A percentile compares a stretch with the other conserved stretches of the same genome.
phyloP scores from a whole-genome alignment of 2,888 invertebrate genomes.

The Sisyra nigra region DNA sequence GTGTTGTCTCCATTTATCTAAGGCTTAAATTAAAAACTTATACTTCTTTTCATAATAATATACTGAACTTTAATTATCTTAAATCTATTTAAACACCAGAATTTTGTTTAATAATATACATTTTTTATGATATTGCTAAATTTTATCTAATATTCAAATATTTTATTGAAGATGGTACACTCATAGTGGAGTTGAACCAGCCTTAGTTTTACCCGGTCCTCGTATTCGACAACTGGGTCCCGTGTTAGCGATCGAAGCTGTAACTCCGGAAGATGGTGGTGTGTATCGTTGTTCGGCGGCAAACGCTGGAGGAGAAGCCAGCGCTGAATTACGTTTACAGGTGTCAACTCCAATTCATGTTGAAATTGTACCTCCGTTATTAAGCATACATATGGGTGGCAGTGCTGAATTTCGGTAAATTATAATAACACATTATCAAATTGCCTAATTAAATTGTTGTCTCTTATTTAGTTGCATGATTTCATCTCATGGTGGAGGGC shows the following conservation, averaged over 20 bases:
- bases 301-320: constrained; percentile 53
- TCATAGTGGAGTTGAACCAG: constrained; percentile 45
- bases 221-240: constrained; percentile 48
- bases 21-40: too few relatives aligned
- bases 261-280: constrained; percentile 50
- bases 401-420: constrained; percentile 49
- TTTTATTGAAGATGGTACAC: constrained; percentile 44
- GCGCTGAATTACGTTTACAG: constrained; percentile 45
- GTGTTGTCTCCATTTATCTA: too few relatives aligned
- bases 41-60: too few relatives aligned
- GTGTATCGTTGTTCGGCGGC: constrained; percentile 50
- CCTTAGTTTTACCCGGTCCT: constrained; percentile 44
- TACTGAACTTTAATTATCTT: too few relatives aligned
- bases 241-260: constrained; percentile 52
- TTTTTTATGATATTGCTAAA: too few relatives aligned
- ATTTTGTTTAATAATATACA: too few relatives aligned
- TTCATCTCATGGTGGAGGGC: constrained; percentile 35
- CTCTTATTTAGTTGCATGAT: constrained; percentile 29
- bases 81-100: too few relatives aligned
- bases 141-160: background rate
- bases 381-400: constrained; percentile 59
- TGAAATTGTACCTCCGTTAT: constrained; percentile 44
- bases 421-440: background rate
- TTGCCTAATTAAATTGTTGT: background rate
- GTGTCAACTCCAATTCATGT: constrained; percentile 51